Evolutionary conservation across 2,113 vertebrate genomes (phyloP).

Genomic region (Pungitius pungitius): DNA sequence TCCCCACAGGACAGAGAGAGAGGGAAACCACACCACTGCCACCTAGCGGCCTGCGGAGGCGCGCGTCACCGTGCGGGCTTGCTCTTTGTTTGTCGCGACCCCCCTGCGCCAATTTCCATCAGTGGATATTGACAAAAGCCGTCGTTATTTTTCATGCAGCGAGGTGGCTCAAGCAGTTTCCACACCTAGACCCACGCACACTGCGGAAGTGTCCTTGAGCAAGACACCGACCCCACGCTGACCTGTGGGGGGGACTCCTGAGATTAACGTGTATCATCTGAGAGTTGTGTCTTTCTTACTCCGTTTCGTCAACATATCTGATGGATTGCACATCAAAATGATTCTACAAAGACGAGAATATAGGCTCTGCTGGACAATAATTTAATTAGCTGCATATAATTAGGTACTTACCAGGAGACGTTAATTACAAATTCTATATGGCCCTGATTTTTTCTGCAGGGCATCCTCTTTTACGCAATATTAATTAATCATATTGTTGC

Average conservation of each 20-base stretch:
- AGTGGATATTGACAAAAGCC: not conserved
- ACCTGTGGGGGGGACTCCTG: slow-evolving; percentile 34
- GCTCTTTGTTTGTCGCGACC: slow-evolving; percentile 37
- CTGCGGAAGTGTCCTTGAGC: slow-evolving; percentile 70
- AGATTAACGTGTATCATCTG: slow-evolving; percentile 26
- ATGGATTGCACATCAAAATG: slow-evolving; percentile 38
- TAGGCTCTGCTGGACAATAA: slow-evolving; percentile 52
- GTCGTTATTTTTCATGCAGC: not conserved
- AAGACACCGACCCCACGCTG: slow-evolving; percentile 70
- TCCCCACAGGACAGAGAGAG: slow-evolving; percentile 23
- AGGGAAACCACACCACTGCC: slow-evolving; percentile 79
- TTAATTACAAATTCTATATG: slow-evolving; percentile 73
- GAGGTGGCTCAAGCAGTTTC: not conserved
- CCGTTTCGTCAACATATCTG: slow-evolving; percentile 22
- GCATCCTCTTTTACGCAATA: slow-evolving; percentile 39
- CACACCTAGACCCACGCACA: not conserved
- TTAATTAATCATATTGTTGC: slow-evolving; percentile 50
- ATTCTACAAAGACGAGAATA: slow-evolving; percentile 45
- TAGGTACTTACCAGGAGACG: slow-evolving; percentile 56
- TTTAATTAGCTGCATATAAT: slow-evolving; percentile 71
- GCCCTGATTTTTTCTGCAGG: slow-evolving; percentile 53
- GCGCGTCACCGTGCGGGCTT: slow-evolving; percentile 56
- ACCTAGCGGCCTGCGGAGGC: slow-evolving; percentile 73
- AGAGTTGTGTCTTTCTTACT: slow-evolving; percentile 9
- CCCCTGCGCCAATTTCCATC: slow-evolving; percentile 8